Base-by-base conservation (phyloP, 2,797 vertebrate genomes). In the Sardinella longiceps region DNA sequence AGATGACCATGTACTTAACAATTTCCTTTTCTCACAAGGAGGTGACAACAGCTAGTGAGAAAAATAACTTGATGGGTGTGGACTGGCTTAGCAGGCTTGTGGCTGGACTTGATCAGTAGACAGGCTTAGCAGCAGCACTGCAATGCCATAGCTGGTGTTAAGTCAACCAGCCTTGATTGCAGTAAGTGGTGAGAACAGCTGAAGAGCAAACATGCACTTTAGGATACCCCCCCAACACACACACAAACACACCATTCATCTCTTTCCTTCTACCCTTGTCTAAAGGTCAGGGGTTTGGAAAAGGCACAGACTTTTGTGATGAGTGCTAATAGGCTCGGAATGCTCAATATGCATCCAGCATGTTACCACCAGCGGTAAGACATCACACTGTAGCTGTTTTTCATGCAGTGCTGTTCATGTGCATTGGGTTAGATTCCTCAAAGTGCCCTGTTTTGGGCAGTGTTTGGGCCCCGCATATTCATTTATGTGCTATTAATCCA, bases 101-200 rank as follows among this genome's bases (percentile, higher is more conserved):
- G n/a, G n/a, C n/a, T n/a, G n/a, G n/a, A n/a, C 48, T 50, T 1
- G 11, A n/a, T 11, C 6, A 60, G 20, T 56, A 20, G 37, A 37
- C 12, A 6, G 37, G 37, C 39, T 43, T 77, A 7, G 18, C 70
- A 23, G 28, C 5, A 39, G 7, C 70, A 39, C 18, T 43, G 66
- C 1, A 1, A 39, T 74, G 20, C 60, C 28, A 30, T 37, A 20
- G 43, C 18, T 20, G 20, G 33, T 43, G 15, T 77, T 5, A 70
- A 37, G 70, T 11, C 37, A 23, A 20, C 33, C 18, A 5, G 30
- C 33, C 20, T 15, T 39, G 37, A 53, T 20, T 43, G 70, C 2
- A 43, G 12, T 74, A 77, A 77, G 33, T 77, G 33, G 86, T 88
- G 85, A 77, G 80, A 84, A 87, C 82, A 88, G n/a, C 70, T 58